Percentiles rank a stretch among this genome's conserved stretches.
Evolutionary conservation across 2,888 invertebrate genomes (phyloP).

Genomic region (Caenorhabditis sulstoni): DNA sequence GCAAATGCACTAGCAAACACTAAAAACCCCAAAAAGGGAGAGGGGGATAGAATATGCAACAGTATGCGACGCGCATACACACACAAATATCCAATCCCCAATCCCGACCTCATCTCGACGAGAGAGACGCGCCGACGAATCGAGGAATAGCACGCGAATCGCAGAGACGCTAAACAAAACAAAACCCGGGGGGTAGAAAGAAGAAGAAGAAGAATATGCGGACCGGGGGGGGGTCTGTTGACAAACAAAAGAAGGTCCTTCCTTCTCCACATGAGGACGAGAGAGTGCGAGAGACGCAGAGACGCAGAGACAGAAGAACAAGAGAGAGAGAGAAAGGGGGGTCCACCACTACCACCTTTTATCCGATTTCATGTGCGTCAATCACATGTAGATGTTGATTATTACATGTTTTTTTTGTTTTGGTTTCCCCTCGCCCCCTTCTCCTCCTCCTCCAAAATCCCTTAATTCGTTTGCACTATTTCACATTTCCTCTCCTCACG

Average conservation of each 20-base stretch:
- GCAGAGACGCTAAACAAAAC: constrained; percentile 37
- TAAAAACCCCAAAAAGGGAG: constrained; percentile 26
- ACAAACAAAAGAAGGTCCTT: constrained; percentile 44
- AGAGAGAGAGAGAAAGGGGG: no score
- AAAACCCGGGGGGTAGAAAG: constrained; percentile 4
- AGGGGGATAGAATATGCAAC: constrained; percentile 34
- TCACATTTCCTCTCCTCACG: constrained; percentile 2
- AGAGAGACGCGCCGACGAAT: constrained; percentile 5
- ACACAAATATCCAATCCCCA: constrained; percentile 29
- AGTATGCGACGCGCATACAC: neutral
- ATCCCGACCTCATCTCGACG: constrained; percentile 42
- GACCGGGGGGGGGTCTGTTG: constrained; percentile 26
- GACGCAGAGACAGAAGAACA: neutral
- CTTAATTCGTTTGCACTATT: constrained; percentile 51
- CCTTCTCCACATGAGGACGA: constrained; percentile 8
- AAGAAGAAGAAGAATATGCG: no score
- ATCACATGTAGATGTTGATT: constrained; percentile 29
- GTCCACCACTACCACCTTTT: neutral
- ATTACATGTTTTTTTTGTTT: constrained; percentile 30
- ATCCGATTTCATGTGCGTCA: constrained; percentile 26
- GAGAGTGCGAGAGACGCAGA: constrained; percentile 5
- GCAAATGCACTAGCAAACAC: constrained; percentile 4
- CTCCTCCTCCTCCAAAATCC: constrained; percentile 24
- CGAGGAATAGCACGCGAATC: constrained; percentile 24
- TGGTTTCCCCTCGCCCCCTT: constrained; percentile 24